A percentile compares a stretch with the other conserved stretches of the same genome.
phyloP scores from a whole-genome alignment of 1,140 invertebrate species.

The Bombus soroeensis region DNA sequence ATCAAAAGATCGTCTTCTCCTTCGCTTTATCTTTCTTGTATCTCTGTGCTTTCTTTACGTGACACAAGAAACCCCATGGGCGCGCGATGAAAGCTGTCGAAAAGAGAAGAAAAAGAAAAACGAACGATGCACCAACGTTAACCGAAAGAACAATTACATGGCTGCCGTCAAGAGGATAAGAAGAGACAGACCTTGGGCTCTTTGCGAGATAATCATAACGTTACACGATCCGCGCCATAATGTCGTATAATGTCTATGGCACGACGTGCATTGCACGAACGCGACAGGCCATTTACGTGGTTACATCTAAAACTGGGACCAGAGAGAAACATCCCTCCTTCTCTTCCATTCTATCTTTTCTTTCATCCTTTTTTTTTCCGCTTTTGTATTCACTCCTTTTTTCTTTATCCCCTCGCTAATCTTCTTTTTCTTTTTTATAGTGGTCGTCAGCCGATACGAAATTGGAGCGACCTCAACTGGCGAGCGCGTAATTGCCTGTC shows the following conservation, averaged over 20 bases:
- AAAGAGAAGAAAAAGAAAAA: not conserved
- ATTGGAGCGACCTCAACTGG: conserved; percentile 47
- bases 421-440: not conserved
- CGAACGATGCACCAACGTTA: conserved; percentile 34
- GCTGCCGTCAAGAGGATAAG: conserved; percentile 64
- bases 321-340: not conserved
- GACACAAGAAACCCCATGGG: not conserved
- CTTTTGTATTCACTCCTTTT: not conserved
- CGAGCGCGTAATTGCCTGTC: conserved; percentile 20
- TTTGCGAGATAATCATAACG: conserved; percentile 79
- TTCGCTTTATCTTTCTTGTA: not conserved
- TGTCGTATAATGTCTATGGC: conserved; percentile 73
- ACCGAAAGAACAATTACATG: conserved; percentile 74
- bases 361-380: not conserved
- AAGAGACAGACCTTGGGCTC: conserved; percentile 77
- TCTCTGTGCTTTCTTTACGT: not conserved
- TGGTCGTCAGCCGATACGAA: conserved; percentile 41
- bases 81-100: too few relatives aligned
- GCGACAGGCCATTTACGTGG: conserved; percentile 55
- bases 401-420: conserved; percentile 3
- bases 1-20: not conserved
- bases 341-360: not conserved
- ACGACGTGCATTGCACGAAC: conserved; percentile 72
- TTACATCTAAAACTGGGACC: conserved; percentile 42
- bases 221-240: conserved; percentile 77